Evolutionary conservation across 2,888 invertebrate species (phyloP).

Genomic region (Cartodere bifasciata): DNA sequence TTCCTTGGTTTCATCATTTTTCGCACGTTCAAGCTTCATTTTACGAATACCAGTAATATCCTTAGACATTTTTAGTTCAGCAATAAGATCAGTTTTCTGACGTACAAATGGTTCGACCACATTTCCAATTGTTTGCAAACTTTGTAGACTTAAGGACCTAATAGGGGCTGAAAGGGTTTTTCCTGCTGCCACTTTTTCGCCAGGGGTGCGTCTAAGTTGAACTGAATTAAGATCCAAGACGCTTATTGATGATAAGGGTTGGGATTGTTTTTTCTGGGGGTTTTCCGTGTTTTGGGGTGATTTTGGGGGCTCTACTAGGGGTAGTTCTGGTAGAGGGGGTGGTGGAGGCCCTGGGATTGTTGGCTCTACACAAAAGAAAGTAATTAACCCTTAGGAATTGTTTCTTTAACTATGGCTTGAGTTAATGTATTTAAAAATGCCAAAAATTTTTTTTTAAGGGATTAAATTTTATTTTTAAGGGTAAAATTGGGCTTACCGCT

Average conservation of each 20-base stretch:
- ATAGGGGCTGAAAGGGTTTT: slow-evolving; percentile 74
- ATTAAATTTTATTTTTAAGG: too few relatives aligned
- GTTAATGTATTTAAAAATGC: too few relatives aligned
- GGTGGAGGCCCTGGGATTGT: slow-evolving; percentile 45
- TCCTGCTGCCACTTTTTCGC: slow-evolving; percentile 59
- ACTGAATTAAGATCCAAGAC: slow-evolving; percentile 79
- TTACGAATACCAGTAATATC: slow-evolving; percentile 91
- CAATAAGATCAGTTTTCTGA: slow-evolving; percentile 77
- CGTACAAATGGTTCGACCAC: slow-evolving; percentile 62
- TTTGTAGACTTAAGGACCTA: slow-evolving; percentile 64
- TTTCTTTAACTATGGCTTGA: too few relatives aligned
- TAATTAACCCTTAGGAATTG: too few relatives aligned
- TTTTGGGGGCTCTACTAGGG: slow-evolving; percentile 12
- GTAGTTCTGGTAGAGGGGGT: slow-evolving; percentile 33
- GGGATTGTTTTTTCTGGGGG: slow-evolving; percentile 41
- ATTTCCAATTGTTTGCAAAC: slow-evolving; percentile 50
- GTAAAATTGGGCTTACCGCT: too few relatives aligned
- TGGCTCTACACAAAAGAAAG: too few relatives aligned
- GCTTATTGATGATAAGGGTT: slow-evolving; percentile 78
- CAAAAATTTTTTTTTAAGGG: too few relatives aligned
- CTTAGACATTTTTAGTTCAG: slow-evolving; percentile 83
- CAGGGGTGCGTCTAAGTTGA: slow-evolving; percentile 61
- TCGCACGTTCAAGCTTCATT: slow-evolving; percentile 78
- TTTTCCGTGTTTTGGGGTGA: slow-evolving; percentile 13
- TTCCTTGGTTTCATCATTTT: slow-evolving; percentile 70